Percentiles rank a stretch among this genome's conserved stretches.
Conservation (phyloP, 2,113 vertebrate species). For the Hoplias malabaricus region DNA sequence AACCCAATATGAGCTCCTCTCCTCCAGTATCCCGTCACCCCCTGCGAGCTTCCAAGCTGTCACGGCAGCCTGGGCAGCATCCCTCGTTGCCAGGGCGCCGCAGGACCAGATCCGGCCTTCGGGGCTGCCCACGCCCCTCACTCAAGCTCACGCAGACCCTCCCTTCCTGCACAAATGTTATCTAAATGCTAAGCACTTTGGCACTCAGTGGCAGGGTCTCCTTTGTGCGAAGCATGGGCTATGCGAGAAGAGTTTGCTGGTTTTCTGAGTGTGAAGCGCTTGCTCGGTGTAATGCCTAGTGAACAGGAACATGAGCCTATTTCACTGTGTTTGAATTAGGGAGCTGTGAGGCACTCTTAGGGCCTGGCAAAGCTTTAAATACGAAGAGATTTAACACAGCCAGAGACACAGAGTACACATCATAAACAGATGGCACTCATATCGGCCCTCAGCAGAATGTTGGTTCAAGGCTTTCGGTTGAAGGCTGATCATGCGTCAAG, state of each 20-base stretch:
- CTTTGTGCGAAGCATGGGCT: constrained; percentile 54
- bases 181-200: constrained; percentile 69
- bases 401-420: constrained; percentile 33
- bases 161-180: constrained; percentile 64
- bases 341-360: constrained; percentile 43
- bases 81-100: constrained; percentile 73
- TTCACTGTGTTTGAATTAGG: constrained; percentile 51
- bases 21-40: constrained; percentile 69
- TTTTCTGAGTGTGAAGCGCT: constrained; percentile 47
- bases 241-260: constrained; percentile 48
- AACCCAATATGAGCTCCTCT: constrained; percentile 48
- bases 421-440: constrained; percentile 42
- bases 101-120: constrained; percentile 74
- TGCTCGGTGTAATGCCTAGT: constrained; percentile 49
- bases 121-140: constrained; percentile 62
- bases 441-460: constrained; percentile 8
- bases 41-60: constrained; percentile 78
- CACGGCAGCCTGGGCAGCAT: constrained; percentile 65
- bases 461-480: constrained; percentile 10
- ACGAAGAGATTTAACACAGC: constrained; percentile 32
- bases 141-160: constrained; percentile 66
- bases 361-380: constrained; percentile 36
- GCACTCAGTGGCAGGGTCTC: constrained; percentile 45
- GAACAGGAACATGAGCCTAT: constrained; percentile 51
- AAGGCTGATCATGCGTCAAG: constrained; percentile 18